Conservation (phyloP, 1,140 invertebrate genomes). For the Heliothis virescens region DNA sequence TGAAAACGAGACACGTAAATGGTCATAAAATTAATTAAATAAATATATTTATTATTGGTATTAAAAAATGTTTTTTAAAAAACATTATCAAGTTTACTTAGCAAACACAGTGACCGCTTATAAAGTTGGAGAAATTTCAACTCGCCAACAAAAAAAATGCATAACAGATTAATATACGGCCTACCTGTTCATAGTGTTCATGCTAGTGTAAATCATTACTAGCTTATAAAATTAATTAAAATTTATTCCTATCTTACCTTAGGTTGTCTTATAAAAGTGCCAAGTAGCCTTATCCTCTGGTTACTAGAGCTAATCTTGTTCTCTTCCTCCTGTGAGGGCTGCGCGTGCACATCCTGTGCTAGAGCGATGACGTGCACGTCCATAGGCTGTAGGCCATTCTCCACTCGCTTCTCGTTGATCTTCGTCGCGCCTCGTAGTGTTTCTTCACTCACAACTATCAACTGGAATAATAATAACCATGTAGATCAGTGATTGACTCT, state of each 20-base stretch:
- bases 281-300: conserved; percentile 93
- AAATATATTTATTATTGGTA: no score
- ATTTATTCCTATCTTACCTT: conserved; percentile 82
- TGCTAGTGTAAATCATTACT: no score
- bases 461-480: conserved; percentile 36
- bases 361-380: conserved; percentile 92
- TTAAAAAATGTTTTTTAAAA: no score
- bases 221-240: no score
- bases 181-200: no score
- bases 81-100: no score
- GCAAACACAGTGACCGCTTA: no score
- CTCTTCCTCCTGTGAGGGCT: conserved; percentile 90
- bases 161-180: no score
- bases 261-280: conserved; percentile 89
- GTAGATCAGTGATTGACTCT: neutral
- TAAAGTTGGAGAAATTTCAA: no score
- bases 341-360: conserved; percentile 88
- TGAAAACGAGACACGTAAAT: no score
- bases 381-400: conserved; percentile 89
- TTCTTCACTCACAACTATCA: conserved; percentile 96
- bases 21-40: no score
- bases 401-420: conserved; percentile 93
- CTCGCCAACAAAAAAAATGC: no score
- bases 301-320: conserved; percentile 98
- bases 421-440: conserved; percentile 93